These are phyloP conservation scores for Lateolabrax maculatus DNA, from an alignment of 2,797 vertebrate species.

Conservation along the genomic window DNA sequence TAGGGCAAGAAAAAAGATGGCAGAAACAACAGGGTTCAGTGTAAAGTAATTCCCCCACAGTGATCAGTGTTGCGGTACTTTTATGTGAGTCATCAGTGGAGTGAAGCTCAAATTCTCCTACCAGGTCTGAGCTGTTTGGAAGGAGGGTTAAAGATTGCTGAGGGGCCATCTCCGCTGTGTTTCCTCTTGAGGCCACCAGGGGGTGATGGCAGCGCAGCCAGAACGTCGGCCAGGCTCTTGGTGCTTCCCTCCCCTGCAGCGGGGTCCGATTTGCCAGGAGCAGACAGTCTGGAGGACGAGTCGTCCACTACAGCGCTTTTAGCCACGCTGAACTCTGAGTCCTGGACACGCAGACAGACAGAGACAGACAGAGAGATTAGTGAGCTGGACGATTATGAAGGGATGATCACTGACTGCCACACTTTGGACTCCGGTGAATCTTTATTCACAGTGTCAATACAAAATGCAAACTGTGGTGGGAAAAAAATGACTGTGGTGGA, in stretches of 20 bases:
- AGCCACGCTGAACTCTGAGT: slow-evolving; percentile 81
- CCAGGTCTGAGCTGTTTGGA: slow-evolving; percentile 87
- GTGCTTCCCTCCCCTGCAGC: slow-evolving; percentile 76
- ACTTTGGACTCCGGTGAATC: not conserved
- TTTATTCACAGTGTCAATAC: not conserved
- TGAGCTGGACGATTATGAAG: not conserved
- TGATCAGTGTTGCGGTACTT: not conserved
- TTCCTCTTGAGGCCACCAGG: slow-evolving; percentile 88
- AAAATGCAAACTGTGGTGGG: not conserved
- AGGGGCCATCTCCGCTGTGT: slow-evolving; percentile 72
- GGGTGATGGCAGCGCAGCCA: slow-evolving; percentile 81
- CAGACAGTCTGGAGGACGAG: slow-evolving; percentile 61
- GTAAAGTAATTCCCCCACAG: not conserved
- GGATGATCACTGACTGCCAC: slow-evolving; percentile 4
- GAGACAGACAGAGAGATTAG: not conserved
- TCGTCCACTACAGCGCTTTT: slow-evolving; percentile 80
- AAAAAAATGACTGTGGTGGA: not conserved
- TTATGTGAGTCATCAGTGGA: not conserved
- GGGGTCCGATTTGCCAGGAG: slow-evolving; percentile 64
- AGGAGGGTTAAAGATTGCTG: slow-evolving; percentile 68
- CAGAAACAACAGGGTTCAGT: not conserved
- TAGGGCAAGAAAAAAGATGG: not conserved
- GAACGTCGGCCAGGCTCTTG: slow-evolving; percentile 83
- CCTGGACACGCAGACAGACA: slow-evolving; percentile 60
- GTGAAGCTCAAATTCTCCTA: slow-evolving; percentile 43